These are phyloP conservation scores for Laterallus jamaicensis DNA, from an alignment of 2,113 vertebrate species.

Conservation along the genomic window DNA sequence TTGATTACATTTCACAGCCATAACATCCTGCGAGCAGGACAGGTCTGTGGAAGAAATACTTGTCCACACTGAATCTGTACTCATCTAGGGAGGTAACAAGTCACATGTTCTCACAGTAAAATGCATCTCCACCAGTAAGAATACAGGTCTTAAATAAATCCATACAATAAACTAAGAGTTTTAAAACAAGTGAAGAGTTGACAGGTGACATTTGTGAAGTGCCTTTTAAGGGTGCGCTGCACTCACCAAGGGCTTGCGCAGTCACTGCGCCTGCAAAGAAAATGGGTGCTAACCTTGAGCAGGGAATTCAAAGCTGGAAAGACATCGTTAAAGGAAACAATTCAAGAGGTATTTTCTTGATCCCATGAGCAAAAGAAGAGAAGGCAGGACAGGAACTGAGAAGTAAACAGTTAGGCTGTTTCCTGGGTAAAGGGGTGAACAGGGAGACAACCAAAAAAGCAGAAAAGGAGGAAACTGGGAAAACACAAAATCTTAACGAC, in stretches of 20 bases:
- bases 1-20: conserved; percentile 11
- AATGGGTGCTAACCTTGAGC: neutral
- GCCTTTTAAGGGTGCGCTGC: neutral
- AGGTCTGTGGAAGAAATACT: neutral
- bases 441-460: neutral
- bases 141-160: neutral
- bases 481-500: neutral
- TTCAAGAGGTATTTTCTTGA: neutral
- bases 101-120: conserved; percentile 1
- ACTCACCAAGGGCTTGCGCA: neutral
- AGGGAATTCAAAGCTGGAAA: neutral
- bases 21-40: neutral
- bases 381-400: neutral
- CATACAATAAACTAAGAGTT: neutral
- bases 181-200: neutral
- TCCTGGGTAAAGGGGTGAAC: neutral
- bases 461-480: neutral
- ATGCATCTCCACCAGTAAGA: conserved; percentile 6
- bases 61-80: neutral
- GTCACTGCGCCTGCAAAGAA: neutral
- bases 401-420: neutral
- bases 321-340: neutral
- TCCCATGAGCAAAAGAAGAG: neutral
- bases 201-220: neutral
- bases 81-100: neutral